Percentiles rank a stretch among this genome's conserved stretches.
Conservation (phyloP, 2,888 invertebrate species). For the Synergus gifuensis region DNA sequence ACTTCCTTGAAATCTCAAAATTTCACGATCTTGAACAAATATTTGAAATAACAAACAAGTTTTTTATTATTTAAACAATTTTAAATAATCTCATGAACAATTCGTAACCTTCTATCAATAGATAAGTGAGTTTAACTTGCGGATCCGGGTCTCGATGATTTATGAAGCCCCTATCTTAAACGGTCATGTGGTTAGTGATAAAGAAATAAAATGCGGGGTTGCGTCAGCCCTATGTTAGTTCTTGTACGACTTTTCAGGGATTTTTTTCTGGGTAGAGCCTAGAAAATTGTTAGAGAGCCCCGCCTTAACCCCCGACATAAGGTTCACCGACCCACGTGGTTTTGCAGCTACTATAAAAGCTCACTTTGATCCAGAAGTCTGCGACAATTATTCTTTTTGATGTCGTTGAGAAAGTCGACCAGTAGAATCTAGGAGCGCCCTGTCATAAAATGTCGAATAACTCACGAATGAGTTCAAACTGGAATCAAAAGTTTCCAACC, state of each 20-base stretch:
- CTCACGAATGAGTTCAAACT: neutral
- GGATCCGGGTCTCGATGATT: conserved; percentile 54
- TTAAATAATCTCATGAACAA: neutral
- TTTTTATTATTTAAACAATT: too few species aligned
- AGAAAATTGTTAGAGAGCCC: conserved; percentile 53
- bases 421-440: conserved; percentile 44
- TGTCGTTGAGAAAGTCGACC: conserved; percentile 61
- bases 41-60: too few species aligned
- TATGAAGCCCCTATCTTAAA: neutral
- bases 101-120: neutral
- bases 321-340: conserved; percentile 69
- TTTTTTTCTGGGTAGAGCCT: conserved; percentile 40
- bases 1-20: too few species aligned
- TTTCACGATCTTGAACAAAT: too few species aligned
- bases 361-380: conserved; percentile 65
- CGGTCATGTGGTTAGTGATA: neutral
- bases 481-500: conserved; percentile 1
- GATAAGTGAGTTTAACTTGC: conserved; percentile 5
- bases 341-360: conserved; percentile 68
- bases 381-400: conserved; percentile 69
- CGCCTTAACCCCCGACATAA: conserved; percentile 55
- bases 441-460: conserved; percentile 42
- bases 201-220: conserved; percentile 2
- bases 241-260: neutral
- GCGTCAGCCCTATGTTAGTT: conserved; percentile 14